phyloP scores from a whole-genome alignment of 2,113 vertebrate genomes.

The Geococcyx californianus region DNA sequence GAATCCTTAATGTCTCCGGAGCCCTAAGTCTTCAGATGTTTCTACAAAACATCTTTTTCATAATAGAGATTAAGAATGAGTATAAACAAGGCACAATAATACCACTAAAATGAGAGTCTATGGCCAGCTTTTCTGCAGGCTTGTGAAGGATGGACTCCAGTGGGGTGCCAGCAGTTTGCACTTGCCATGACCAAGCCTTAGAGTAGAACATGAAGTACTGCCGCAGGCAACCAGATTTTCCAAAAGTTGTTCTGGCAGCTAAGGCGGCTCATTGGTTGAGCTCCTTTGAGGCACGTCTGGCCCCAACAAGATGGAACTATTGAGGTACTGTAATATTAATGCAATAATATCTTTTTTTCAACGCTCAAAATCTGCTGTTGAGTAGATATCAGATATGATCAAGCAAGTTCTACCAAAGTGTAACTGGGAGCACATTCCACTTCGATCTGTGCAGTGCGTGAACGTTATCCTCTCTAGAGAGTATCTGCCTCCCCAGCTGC shows the following conservation, averaged over 20 bases:
- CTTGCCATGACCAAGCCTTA: neutral
- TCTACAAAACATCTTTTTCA: neutral
- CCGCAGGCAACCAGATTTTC: neutral
- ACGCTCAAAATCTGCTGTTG: neutral
- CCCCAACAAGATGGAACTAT: neutral
- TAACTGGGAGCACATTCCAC: rapidly evolving
- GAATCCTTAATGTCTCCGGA: neutral
- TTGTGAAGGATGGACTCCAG: rapidly evolving
- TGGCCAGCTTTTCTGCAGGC: neutral
- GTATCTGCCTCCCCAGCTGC: neutral
- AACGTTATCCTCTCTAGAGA: neutral
- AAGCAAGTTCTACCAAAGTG: neutral
- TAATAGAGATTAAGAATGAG: neutral
- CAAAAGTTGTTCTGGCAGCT: neutral
- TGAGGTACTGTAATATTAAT: rapidly evolving
- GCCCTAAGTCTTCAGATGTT: neutral
- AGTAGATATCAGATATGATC: neutral
- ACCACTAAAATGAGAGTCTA: neutral
- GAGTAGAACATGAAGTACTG: neutral
- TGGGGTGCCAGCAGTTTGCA: neutral
- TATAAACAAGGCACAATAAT: neutral
- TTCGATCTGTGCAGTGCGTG: rapidly evolving
- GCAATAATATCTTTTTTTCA: neutral
- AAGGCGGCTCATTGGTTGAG: neutral
- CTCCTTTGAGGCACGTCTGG: neutral